A percentile compares a stretch with the other conserved stretches of the same genome.
Evolutionary conservation across 92 coral and sea anemone species (phyloP).

Genomic region (Porites evermanni): DNA sequence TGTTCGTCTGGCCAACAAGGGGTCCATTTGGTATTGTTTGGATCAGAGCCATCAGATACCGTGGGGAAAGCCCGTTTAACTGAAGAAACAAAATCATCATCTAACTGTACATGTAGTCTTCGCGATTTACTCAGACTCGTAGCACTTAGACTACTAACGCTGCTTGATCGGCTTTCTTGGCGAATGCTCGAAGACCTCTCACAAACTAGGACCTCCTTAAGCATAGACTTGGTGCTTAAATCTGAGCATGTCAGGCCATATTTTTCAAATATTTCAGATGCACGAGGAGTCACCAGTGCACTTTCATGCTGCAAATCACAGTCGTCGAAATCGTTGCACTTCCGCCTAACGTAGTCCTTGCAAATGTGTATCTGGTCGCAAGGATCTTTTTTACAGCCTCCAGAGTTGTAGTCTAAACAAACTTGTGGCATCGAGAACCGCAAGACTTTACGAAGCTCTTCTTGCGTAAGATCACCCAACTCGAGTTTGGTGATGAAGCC

Average conservation of each 20-base stretch:
- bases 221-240: slow-evolving; percentile 10
- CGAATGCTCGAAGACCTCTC: not conserved
- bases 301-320: slow-evolving; percentile 54
- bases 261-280: slow-evolving; percentile 34
- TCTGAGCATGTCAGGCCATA: slow-evolving; percentile 41
- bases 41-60: not conserved
- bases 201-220: slow-evolving; percentile 56
- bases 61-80: not conserved
- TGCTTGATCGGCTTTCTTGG: not conserved
- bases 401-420: slow-evolving; percentile 34
- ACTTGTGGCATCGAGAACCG: slow-evolving; percentile 52
- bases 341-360: slow-evolving; percentile 36
- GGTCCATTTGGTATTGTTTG: not conserved
- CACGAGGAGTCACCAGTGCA: slow-evolving; percentile 39
- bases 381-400: not conserved
- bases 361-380: slow-evolving; percentile 58
- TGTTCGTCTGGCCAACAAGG: slow-evolving; percentile 24
- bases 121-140: not conserved
- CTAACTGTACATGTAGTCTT: not conserved
- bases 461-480: slow-evolving; percentile 50
- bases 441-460: slow-evolving; percentile 48
- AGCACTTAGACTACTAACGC: not conserved
- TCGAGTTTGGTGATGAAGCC: slow-evolving; percentile 34
- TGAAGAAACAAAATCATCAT: not conserved
- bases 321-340: slow-evolving; percentile 19